phyloP scores from a whole-genome alignment of 2,888 invertebrate species.

The Lasioglossum marginatum region DNA sequence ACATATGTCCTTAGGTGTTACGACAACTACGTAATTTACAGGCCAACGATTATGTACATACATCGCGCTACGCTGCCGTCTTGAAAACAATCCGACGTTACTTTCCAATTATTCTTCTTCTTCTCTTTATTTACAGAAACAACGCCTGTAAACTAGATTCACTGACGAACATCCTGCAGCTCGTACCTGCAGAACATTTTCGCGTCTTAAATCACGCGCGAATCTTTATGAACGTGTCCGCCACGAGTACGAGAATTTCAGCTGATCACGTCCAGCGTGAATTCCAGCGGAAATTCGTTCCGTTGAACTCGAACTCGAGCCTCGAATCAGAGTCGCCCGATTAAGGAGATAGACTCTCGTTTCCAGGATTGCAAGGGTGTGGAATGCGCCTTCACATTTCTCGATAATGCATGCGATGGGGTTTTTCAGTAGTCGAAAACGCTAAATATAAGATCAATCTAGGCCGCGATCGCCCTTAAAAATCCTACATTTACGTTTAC shows the following conservation, averaged over 20 bases:
- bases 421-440: too few species aligned
- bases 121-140: constrained; percentile 57
- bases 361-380: too few species aligned
- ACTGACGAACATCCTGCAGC: not conserved
- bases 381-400: too few species aligned
- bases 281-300: constrained; percentile 31
- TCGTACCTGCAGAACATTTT: constrained; percentile 17
- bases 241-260: constrained; percentile 15
- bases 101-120: not conserved
- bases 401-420: too few species aligned
- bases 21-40: constrained; percentile 62
- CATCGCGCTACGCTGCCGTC: constrained; percentile 55
- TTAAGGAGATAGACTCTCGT: too few species aligned
- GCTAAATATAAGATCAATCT: too few species aligned
- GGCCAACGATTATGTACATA: constrained; percentile 67
- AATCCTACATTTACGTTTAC: too few species aligned
- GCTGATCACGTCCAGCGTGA: constrained; percentile 74
- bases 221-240: not conserved
- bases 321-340: not conserved
- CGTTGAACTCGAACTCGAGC: not conserved
- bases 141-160: constrained; percentile 15
- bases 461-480: too few species aligned
- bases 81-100: constrained; percentile 44
- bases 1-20: constrained; percentile 58
- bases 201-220: constrained; percentile 10